Evolutionary conservation across 2,888 invertebrate genomes (phyloP).

Genomic region (Andrena hattorfiana): DNA sequence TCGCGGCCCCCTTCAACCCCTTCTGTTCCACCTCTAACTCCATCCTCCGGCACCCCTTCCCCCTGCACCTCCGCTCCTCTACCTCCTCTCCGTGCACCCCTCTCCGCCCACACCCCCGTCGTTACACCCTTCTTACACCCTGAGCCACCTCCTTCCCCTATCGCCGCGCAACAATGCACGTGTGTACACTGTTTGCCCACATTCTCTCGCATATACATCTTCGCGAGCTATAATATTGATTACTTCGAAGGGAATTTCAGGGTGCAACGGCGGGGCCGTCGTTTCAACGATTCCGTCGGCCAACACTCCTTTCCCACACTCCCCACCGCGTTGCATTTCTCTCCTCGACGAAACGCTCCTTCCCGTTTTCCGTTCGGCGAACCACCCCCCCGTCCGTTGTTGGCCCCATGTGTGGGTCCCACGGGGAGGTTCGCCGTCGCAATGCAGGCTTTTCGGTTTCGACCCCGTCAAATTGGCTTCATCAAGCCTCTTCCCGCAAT

Average conservation of each 20-base stretch:
- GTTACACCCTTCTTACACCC: conserved; percentile 63
- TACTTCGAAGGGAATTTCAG: conserved; percentile 79
- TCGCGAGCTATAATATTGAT: conserved; percentile 80
- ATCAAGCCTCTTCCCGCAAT: conserved; percentile 17
- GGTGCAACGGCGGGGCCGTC: conserved; percentile 43
- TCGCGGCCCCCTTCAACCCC: conserved; percentile 68
- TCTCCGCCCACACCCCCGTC: conserved; percentile 39
- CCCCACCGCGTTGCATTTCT: not conserved
- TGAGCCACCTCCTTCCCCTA: conserved; percentile 52
- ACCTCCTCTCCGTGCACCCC: conserved; percentile 56
- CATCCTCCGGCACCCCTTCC: conserved; percentile 61
- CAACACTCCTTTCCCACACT: conserved; percentile 1
- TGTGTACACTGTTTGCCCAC: conserved; percentile 81
- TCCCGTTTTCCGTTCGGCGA: conserved; percentile 41
- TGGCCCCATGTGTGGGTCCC: conserved; percentile 7
- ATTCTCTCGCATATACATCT: conserved; percentile 79
- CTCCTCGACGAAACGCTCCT: conserved; percentile 25
- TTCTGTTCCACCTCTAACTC: conserved; percentile 60
- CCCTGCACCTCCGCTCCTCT: conserved; percentile 51
- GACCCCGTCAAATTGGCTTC: conserved; percentile 31
- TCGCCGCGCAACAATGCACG: conserved; percentile 77
- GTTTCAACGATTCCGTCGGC: conserved; percentile 54
- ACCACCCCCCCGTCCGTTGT: conserved; percentile 4
- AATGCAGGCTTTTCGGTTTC: conserved; percentile 69
- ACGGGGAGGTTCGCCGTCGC: conserved; percentile 48